These are phyloP conservation scores for Drosophila limbata DNA, from an alignment of 2,888 invertebrate genomes.

Conservation along the genomic window DNA sequence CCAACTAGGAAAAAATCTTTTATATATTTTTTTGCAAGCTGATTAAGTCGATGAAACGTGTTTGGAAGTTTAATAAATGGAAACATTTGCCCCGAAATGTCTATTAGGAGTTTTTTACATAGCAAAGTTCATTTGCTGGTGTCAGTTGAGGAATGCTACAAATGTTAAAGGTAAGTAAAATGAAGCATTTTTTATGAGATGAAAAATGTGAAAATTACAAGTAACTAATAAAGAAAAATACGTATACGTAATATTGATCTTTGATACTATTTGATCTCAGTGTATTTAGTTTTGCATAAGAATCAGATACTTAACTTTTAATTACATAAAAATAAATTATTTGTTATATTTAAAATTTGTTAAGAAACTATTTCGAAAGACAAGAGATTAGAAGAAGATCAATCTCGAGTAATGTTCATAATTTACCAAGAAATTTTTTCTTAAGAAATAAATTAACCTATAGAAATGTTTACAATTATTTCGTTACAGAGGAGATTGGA, in stretches of 20 bases:
- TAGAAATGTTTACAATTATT: no score
- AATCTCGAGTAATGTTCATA: no score
- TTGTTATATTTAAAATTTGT: not conserved
- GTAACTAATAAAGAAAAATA: not conserved
- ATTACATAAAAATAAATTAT: no score
- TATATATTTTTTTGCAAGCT: constrained; percentile 31
- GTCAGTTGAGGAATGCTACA: not conserved
- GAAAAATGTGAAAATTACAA: not conserved
- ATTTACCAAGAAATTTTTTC: no score
- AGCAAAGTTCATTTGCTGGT: not conserved
- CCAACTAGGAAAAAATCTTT: constrained; percentile 25
- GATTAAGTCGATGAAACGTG: constrained; percentile 80
- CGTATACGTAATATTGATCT: constrained; percentile 1
- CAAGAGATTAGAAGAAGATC: no score
- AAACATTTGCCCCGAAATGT: constrained; percentile 28
- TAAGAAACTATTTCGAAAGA: not conserved
- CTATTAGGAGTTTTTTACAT: not conserved
- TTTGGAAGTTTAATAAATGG: constrained; percentile 65
- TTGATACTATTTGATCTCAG: not conserved
- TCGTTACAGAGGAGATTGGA: no score
- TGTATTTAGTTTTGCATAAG: not conserved
- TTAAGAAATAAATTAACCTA: no score
- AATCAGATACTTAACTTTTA: not conserved
- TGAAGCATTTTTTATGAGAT: no score
- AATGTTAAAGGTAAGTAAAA: not conserved